phyloP scores from a whole-genome alignment of 1,140 invertebrate genomes.

The Paramacrobiotus metropolitanus region DNA sequence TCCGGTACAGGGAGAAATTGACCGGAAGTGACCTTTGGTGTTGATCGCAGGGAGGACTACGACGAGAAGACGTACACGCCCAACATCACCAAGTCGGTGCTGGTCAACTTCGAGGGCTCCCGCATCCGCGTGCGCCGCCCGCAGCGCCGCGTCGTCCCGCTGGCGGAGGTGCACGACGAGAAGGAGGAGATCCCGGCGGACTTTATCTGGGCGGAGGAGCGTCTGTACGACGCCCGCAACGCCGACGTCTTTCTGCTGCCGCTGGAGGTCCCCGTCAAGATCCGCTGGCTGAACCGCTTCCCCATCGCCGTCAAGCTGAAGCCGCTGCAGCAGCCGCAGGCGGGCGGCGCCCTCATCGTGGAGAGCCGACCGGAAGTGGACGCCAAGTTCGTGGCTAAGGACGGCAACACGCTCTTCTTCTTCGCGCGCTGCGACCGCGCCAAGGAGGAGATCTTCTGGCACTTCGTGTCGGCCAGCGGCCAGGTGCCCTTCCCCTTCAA shows the following conservation, averaged over 20 bases:
- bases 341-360: not conserved
- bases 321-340: no score
- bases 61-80: not conserved
- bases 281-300: constrained; percentile 1
- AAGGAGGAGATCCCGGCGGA: not conserved
- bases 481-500: not conserved
- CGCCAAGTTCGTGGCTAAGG: not conserved
- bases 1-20: not conserved
- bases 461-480: not conserved
- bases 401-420: not conserved
- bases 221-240: not conserved
- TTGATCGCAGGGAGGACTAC: constrained; percentile 1
- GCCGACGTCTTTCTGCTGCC: not conserved
- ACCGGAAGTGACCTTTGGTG: no score
- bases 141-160: not conserved
- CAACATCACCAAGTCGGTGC: not conserved
- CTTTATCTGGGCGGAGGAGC: not conserved
- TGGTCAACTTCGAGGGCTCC: constrained; percentile 1
- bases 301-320: constrained; percentile 2
- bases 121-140: not conserved
- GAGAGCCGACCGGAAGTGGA: not conserved
- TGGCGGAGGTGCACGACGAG: not conserved
- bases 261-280: constrained; percentile 1
- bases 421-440: not conserved
- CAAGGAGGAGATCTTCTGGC: constrained; percentile 1